Evolutionary conservation across 2,888 invertebrate species (phyloP).

Genomic region (Julus scanicus): DNA sequence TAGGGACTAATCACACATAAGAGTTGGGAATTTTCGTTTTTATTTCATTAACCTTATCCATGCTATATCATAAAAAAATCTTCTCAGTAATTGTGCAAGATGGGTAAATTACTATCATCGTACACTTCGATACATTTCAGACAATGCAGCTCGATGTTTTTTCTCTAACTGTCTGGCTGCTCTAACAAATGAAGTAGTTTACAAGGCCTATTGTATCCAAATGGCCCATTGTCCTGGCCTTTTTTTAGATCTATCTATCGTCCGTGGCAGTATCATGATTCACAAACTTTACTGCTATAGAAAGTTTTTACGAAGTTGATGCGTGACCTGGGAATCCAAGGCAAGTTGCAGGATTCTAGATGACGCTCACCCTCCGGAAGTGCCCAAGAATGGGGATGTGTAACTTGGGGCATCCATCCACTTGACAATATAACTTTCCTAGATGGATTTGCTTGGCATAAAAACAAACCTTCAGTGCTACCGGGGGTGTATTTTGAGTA

Average conservation of each 20-base stretch:
- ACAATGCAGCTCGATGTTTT: too few species aligned
- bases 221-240: neutral
- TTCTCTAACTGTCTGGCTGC: too few species aligned
- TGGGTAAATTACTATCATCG: too few species aligned
- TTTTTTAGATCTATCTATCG: neutral
- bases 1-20: too few species aligned
- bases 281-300: neutral
- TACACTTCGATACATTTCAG: too few species aligned
- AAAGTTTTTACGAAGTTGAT: neutral
- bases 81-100: too few species aligned
- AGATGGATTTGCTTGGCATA: constrained; percentile 21
- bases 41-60: too few species aligned
- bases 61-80: too few species aligned
- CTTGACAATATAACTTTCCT: constrained; percentile 27
- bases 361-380: neutral
- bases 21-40: too few species aligned
- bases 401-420: neutral
- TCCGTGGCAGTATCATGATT: neutral
- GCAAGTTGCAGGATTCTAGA: neutral
- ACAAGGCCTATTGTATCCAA: neutral
- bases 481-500: constrained; percentile 43
- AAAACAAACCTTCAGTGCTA: constrained; percentile 35
- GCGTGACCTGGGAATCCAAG: neutral
- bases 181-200: neutral
- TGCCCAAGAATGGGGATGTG: constrained; percentile 21